Evolutionary conservation across 35 echinoderm and acorn worm species (phyloP), one percentile per base, ranked within the genome.

Genomic region (Diadema setosum): DNA sequence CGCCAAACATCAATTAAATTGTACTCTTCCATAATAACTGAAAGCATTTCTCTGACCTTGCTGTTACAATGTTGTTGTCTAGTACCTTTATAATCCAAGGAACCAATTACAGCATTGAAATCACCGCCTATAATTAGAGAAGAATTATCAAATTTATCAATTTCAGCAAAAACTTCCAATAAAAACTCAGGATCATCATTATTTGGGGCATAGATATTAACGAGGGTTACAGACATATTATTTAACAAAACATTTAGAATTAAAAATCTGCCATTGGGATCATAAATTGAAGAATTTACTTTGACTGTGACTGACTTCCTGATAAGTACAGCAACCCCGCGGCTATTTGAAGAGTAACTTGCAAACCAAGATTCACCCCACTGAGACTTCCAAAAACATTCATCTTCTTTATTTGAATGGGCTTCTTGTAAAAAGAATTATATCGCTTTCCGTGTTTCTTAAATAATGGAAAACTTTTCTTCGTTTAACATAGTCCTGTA

Each of bases 401-500:
- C 82, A 64, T 84, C 82, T 17, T 63, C 42, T 25, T 39, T 36
- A 39, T 39, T 16, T 30, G 49, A 84, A 65, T 85, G 83, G 46
- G 58, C 42, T 64, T 85, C 56, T 27, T 85, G 83, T 18, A 85
- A 33, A 20, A 85, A 84, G n/a, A 34, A 84, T 84, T 9, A 84
- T 84, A 40, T 84, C 82, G 42, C 49, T 60, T 36, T 84, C 82
- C 39, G 64, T 63, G 21, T 55, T 59, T 59, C 39, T n/a, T 36
- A 64, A 29, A 84, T 84, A 84, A 84, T 84, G 82, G 29, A 84
- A 84, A 40, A 84, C 1, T 84, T 84, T 84, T 63, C 82, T 84
- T 61, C 82, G 59, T 63, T 84, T 84, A 1, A 61, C 32, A 84
- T 9, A 29, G 41, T 84, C 82, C 52, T 84, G 82, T 39, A 84